Evolutionary conservation across 1,140 invertebrate genomes (phyloP).

Genomic region (Cardiocondyla obscurior): DNA sequence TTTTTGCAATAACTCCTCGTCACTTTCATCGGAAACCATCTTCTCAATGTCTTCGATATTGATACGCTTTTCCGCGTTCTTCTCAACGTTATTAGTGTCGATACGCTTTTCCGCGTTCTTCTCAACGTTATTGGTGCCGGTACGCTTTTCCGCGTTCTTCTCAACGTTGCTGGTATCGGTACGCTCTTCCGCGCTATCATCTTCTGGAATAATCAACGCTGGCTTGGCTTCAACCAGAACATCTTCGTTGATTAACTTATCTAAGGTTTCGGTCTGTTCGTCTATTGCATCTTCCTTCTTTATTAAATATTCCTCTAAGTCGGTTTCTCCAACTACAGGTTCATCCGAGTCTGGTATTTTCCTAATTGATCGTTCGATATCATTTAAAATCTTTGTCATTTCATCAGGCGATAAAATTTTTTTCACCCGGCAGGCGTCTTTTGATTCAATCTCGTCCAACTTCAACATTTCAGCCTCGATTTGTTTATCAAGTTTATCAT

Average conservation of each 20-base stretch:
- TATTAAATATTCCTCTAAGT: not conserved
- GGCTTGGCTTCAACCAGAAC: constrained; percentile 64
- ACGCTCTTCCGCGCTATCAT: constrained; percentile 48
- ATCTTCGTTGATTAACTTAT: no score
- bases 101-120: constrained; percentile 22
- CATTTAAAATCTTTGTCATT: not conserved
- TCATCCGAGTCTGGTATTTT: constrained; percentile 18
- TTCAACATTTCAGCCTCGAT: not conserved
- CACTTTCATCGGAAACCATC: constrained; percentile 18
- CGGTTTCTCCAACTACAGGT: not conserved
- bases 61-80: constrained; percentile 18
- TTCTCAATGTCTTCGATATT: no score
- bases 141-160: constrained; percentile 25
- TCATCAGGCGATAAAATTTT: constrained; percentile 20
- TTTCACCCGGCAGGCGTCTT: not conserved
- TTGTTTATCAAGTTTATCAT: not conserved
- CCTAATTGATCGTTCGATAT: not conserved
- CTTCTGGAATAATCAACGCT: constrained; percentile 65
- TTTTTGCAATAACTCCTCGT: constrained; percentile 47
- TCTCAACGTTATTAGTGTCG: no score
- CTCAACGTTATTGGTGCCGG: no score
- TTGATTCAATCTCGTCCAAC: constrained; percentile 26
- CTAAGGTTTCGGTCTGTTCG: no score
- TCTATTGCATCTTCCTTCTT: not conserved
- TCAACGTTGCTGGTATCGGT: no score